These are phyloP conservation scores for Meiosimyza platycephala DNA, from an alignment of 2,888 invertebrate genomes.

Conservation along the genomic window DNA sequence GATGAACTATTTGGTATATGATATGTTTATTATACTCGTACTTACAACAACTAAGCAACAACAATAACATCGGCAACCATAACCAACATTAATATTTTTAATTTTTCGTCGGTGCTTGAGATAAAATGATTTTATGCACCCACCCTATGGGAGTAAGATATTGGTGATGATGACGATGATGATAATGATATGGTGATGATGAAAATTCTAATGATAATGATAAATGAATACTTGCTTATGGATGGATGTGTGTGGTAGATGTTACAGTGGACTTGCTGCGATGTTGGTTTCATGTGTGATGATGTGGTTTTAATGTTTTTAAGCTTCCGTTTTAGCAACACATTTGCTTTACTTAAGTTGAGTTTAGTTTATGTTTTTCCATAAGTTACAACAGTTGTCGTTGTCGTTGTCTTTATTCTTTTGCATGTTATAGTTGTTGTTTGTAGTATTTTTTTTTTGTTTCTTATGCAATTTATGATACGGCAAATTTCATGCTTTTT, in stretches of 20 bases:
- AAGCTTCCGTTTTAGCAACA: slow-evolving; percentile 31
- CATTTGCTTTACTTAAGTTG: slow-evolving; percentile 26
- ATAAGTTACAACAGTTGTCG: slow-evolving; percentile 18
- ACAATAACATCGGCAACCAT: too few relatives aligned
- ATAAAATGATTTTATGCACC: not conserved
- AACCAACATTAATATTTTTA: not conserved
- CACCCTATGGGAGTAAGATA: not conserved
- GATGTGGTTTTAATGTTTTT: slow-evolving; percentile 33
- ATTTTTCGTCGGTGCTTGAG: not conserved
- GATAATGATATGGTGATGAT: slow-evolving; percentile 19
- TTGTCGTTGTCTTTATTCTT: slow-evolving; percentile 9
- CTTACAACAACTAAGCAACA: too few relatives aligned
- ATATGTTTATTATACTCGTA: too few relatives aligned
- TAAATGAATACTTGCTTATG: not conserved
- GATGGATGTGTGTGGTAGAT: not conserved
- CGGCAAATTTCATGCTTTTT: slow-evolving; percentile 19
- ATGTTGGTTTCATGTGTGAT: slow-evolving; percentile 33
- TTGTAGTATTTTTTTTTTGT: not conserved
- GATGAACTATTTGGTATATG: too few relatives aligned
- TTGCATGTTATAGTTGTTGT: not conserved
- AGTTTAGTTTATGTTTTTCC: slow-evolving; percentile 20
- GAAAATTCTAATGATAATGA: slow-evolving; percentile 22
- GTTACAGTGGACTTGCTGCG: slow-evolving; percentile 17
- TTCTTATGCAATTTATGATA: slow-evolving; percentile 19
- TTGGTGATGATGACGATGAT: slow-evolving; percentile 27